Evolutionary conservation across 1,140 invertebrate species (phyloP), one percentile per base, ranked within the genome.

Genomic region (Saxidomus purpurata): DNA sequence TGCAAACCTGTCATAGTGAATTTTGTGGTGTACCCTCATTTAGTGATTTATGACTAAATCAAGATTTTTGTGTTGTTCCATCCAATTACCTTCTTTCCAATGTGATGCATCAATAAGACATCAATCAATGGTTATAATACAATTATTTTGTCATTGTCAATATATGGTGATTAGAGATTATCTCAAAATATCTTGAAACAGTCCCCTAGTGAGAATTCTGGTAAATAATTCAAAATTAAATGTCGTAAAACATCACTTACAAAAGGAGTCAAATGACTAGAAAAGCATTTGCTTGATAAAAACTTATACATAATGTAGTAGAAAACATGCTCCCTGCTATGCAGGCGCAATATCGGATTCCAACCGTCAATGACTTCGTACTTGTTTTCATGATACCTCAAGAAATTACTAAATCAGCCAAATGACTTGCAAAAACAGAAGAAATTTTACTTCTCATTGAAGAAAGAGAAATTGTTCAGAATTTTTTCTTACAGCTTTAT

Each of bases 31-130:
- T 74, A 74, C 40, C 34, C 17, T 22, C 69, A 74, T 22, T 74
- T n/a, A 0, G 22, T 74, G 69, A 74, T 74, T 40, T 40, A 74
- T 74, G 36, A 74, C 69, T 17, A 38, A 22, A 74, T 74, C 69
- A 19, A 43, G n/a, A 25, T 31, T 17, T 40, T 74, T 74, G 8
- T 67, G 1, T 43, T 74, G 69, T 43, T 3, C 40, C 19, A 22
- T 25, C 36, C 8, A 74, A 40, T 15, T 74, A 3, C 6, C 69
- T 40, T 25, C 22, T 11, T 22, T 74, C 69, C 8, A 25, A 22
- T n/a, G 15, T 40, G 40, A 74, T 40, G 36, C 36, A 40, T n/a
- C 36, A 40, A 74, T 74, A 40, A 6, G 17, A 9, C 69, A 74
- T 74, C 36, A 74, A 74, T 74, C 69, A 74, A 40, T 19, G 22